Evolutionary conservation across 35 echinoderm and acorn worm species (phyloP).

Genomic region (Strongylocentrotus purpuratus): DNA sequence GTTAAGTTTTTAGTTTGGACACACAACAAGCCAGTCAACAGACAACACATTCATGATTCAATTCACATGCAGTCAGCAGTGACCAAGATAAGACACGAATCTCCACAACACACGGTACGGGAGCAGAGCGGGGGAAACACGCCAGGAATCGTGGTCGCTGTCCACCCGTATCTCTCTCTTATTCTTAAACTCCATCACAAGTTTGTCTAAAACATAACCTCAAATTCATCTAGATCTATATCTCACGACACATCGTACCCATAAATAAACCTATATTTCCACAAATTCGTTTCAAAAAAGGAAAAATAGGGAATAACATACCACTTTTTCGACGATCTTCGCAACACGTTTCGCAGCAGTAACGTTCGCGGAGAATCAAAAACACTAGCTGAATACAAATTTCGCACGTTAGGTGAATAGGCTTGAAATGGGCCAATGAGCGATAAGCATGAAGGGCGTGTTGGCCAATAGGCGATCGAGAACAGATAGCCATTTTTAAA

Average conservation of each 20-base stretch:
- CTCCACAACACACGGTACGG: too few species aligned
- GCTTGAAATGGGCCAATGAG: constrained; percentile 26
- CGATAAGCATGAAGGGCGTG: not conserved
- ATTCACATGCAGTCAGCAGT: too few species aligned
- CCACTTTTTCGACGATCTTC: not conserved
- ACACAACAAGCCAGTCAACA: too few species aligned
- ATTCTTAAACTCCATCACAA: not conserved
- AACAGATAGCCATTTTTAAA: constrained; percentile 23
- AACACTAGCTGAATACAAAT: not conserved
- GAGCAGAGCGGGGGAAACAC: not conserved
- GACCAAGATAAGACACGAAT: too few species aligned
- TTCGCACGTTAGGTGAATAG: constrained; percentile 31
- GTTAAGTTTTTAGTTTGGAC: too few species aligned
- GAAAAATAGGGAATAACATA: not conserved
- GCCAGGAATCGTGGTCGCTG: not conserved
- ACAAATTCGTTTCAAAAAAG: not conserved
- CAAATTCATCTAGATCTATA: not conserved
- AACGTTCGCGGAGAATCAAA: not conserved
- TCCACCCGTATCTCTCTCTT: not conserved
- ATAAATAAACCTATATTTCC: not conserved
- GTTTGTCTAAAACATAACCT: not conserved
- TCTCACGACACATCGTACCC: not conserved
- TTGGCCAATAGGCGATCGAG: constrained; percentile 9
- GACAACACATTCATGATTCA: too few species aligned
- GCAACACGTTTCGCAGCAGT: not conserved